phyloP scores from a whole-genome alignment of 2,888 invertebrate species.

The Drosophila macrothrix region DNA sequence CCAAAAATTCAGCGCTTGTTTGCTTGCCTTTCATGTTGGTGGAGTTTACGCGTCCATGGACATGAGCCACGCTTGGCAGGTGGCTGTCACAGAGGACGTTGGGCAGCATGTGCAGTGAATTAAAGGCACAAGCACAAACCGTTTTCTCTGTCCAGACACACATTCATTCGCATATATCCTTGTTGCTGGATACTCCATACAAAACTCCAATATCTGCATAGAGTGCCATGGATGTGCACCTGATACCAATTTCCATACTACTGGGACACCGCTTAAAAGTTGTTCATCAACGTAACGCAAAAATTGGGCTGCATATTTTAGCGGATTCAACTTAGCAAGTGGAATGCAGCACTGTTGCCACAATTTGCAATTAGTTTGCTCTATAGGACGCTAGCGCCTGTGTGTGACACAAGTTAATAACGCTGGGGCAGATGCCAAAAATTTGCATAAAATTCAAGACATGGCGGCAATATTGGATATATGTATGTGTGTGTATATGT shows the following conservation, averaged over 20 bases:
- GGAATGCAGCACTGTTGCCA: conserved; percentile 1
- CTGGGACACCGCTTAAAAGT: conserved; percentile 39
- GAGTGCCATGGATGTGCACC: conserved; percentile 50
- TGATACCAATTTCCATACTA: conserved; percentile 47
- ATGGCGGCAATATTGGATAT: conserved; percentile 46
- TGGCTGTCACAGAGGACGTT: neutral
- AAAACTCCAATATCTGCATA: conserved; percentile 46
- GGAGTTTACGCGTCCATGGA: conserved; percentile 71
- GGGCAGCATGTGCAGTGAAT: conserved; percentile 28
- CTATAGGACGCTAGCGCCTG: conserved; percentile 2
- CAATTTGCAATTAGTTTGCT: conserved; percentile 44
- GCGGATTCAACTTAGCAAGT: conserved; percentile 4
- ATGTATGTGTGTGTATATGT: conserved; percentile 14
- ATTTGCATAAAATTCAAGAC: conserved; percentile 58
- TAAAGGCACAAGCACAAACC: conserved; percentile 20
- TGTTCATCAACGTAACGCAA: conserved; percentile 49
- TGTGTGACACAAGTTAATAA: conserved; percentile 56
- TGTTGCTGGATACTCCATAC: conserved; percentile 20
- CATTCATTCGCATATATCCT: conserved; percentile 4
- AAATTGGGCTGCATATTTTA: conserved; percentile 10
- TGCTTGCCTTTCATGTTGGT: conserved; percentile 77
- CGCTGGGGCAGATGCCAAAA: conserved; percentile 48
- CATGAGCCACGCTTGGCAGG: conserved; percentile 37
- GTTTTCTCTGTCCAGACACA: conserved; percentile 10
- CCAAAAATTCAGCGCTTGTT: conserved; percentile 63